Base-by-base conservation (phyloP, 2,797 vertebrate species). In the Karalla daura region DNA sequence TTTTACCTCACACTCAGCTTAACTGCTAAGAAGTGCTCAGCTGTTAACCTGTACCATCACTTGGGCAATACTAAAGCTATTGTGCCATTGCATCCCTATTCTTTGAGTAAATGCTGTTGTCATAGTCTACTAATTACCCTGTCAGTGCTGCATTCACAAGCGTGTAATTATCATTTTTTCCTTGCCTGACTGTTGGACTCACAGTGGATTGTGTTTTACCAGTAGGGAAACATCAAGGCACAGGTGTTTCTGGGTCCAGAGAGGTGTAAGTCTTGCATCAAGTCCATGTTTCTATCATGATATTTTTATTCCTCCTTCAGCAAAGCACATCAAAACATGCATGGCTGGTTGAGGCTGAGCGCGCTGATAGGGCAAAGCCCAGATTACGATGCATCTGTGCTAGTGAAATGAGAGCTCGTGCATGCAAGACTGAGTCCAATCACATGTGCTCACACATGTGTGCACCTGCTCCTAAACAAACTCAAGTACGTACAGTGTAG, bases 321-420 rank as follows among this genome's bases (percentile, higher is more conserved):
- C 59, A 70, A 65, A 67, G 68, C 58, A 2, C 35, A 44, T 67
- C 25, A 20, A 23, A 56, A 41, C 54, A 51, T 44, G 70, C 50
- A 18, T 63, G 55, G 21, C n/a, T n/a, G n/a, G 28, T 68, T 47
- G 52, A 68, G 32, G 74, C 66, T 58, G 37, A 45, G 21, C 3
- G 0, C 5, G 7, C 54, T 41, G 30, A n/a, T 5, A 11, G 47
- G 55, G 60, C 63, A 61, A 70, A 74, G 52, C 62, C 37, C 21
- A 50, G 40, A 27, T 63, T 74, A 66, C 65, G 79, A 74, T 85
- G 62, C 74, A 55, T 33, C 63, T 37, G 63, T 14, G 45, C 63
- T 53, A 56, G 32, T 44, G 30, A 49, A 66, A 43, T 32, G 30
- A 47, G 33, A 18, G 51, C 7, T 39, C 60, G 27, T 20, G 41